These are phyloP conservation scores for Ips nitidus DNA, from an alignment of 1,140 invertebrate species.

Conservation along the genomic window DNA sequence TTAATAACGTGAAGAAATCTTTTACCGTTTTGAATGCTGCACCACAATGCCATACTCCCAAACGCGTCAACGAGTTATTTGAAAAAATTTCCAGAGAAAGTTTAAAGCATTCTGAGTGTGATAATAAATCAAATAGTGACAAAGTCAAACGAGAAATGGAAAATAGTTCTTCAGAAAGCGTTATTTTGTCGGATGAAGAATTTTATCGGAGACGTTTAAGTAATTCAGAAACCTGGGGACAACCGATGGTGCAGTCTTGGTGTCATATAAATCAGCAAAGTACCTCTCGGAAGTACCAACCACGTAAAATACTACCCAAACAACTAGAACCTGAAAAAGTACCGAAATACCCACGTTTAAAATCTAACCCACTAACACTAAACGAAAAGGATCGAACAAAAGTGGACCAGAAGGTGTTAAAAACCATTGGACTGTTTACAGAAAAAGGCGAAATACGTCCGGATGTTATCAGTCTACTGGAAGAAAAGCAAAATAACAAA, in stretches of 20 bases:
- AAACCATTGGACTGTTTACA: slow-evolving; percentile 34
- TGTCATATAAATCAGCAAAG: background rate
- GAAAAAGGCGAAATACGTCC: slow-evolving; percentile 34
- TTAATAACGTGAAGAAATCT: background rate
- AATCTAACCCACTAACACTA: slow-evolving; percentile 31
- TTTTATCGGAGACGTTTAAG: background rate
- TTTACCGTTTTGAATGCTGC: slow-evolving; percentile 2
- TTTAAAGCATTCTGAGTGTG: background rate
- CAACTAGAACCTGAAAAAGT: background rate
- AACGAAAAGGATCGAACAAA: slow-evolving; percentile 26
- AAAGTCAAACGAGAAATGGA: too few species aligned
- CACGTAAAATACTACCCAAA: background rate
- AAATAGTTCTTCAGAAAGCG: slow-evolving; percentile 18
- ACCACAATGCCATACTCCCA: slow-evolving; percentile 6
- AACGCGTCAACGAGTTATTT: slow-evolving; percentile 27
- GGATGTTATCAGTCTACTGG: slow-evolving; percentile 31
- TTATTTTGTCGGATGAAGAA: slow-evolving; percentile 21
- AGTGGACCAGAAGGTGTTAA: slow-evolving; percentile 23
- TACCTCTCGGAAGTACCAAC: background rate
- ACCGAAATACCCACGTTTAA: background rate
- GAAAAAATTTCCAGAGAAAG: slow-evolving; percentile 25
- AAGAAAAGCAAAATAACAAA: slow-evolving; percentile 20
- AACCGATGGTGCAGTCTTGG: background rate
- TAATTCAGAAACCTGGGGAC: background rate
- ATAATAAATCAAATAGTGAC: background rate